Conservation (phyloP, 2,888 invertebrate species). For the Dasypogon diadema region DNA sequence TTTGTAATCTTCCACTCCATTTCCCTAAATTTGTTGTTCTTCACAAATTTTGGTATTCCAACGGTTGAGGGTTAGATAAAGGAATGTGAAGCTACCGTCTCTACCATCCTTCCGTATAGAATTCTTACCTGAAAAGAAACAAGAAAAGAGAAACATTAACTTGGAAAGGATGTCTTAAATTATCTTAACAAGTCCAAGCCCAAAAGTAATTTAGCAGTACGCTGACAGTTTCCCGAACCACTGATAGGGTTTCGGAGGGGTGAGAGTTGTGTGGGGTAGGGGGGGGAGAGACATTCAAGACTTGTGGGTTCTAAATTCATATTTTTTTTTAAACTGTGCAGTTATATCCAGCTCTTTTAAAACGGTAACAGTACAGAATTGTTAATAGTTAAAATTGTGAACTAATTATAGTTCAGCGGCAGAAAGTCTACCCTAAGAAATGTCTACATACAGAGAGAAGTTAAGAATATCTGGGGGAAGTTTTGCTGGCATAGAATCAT, state of each 20-base stretch:
- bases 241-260: not conserved
- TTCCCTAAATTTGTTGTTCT: constrained; percentile 13
- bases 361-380: too few species aligned
- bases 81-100: constrained; percentile 8
- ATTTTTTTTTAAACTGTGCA: too few species aligned
- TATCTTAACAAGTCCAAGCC: constrained; percentile 27
- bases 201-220: constrained; percentile 18
- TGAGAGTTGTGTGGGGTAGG: too few species aligned
- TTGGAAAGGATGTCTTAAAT: constrained; percentile 28
- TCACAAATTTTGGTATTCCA: not conserved
- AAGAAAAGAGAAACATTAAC: constrained; percentile 39
- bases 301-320: too few species aligned
- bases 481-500: constrained; percentile 1
- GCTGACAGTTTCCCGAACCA: not conserved
- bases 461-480: too few species aligned
- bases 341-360: too few species aligned
- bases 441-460: not conserved
- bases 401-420: constrained; percentile 2
- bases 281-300: too few species aligned
- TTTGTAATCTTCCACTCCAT: constrained; percentile 25
- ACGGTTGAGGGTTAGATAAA: not conserved
- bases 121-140: constrained; percentile 27
- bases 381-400: constrained; percentile 19
- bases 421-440: not conserved
- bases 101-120: not conserved